Evolutionary conservation across 1,140 invertebrate species (phyloP), one percentile per base, ranked within the genome.

Genomic region (Cydia strobilella): DNA sequence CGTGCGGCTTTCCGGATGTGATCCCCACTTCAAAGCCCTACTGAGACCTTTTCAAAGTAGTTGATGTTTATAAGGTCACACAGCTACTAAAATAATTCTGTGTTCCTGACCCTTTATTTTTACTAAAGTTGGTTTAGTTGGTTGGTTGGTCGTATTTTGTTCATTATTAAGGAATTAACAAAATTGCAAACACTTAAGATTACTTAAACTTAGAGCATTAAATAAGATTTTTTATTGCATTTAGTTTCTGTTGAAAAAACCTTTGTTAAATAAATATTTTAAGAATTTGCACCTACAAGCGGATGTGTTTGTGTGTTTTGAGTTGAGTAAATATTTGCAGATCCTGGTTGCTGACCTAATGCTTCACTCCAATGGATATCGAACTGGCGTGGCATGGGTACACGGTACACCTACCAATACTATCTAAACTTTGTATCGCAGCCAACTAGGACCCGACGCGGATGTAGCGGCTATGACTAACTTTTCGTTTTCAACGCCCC

Each of bases 1-100:
- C 88, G 89, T 81, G 76, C 75, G 74, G 83, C 31, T 69, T 86
- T 77, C 80, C 82, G 81, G 82, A 82, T 81, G 81, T 82, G 65
- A 42, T 27, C 48, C 51, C n/a, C 18, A 31, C 73, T 51, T 73
- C 15, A 66, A 54, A 84, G 79, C 76, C 79, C 83, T 84, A 84
- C 80, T 78, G 77, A 80, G 77, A 74, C 75, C 74, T 80, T 77
- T 74, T 63, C 73, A 72, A 75, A 62, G 74, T 35, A 39, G 45
- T 7, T 73, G 3, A 39, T 39, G 73, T 59, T 59, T 20, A 18
- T 20, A 42, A 42, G 39, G 42, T 45, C 42, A 45, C 42, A 7
- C 42, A 15, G 42, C 10, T 45, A 45, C 42, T 1, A 45, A 45
- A 45, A 39, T 7, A 45, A 45, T 45, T 45, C 42, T 15, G 42